phyloP scores from a whole-genome alignment of 23 tunicate genomes.

The Trididemnum miniatum region DNA sequence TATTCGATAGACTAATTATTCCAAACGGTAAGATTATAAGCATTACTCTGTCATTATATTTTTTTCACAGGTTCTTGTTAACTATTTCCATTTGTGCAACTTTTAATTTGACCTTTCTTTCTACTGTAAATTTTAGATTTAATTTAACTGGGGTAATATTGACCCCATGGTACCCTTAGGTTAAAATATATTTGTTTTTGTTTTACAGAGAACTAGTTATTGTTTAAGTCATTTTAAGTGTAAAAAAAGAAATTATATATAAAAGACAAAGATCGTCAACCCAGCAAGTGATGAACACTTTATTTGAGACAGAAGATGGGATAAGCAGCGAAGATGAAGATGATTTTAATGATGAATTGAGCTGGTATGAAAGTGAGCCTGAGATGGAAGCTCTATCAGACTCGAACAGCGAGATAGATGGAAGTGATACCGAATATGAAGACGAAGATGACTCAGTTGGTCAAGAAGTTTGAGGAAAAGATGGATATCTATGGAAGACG shows the following conservation, averaged over 20 bases:
- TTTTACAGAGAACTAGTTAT: not conserved
- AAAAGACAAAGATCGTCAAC: not conserved
- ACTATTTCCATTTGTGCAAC: constrained; percentile 16
- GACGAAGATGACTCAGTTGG: not conserved
- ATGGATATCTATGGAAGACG: constrained; percentile 14
- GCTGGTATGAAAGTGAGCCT: constrained; percentile 29
- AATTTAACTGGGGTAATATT: not conserved
- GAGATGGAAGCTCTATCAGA: constrained; percentile 4
- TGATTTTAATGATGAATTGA: constrained; percentile 17
- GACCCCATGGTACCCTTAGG: constrained; percentile 21
- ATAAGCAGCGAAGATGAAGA: constrained; percentile 13
- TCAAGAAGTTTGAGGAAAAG: constrained; percentile 23
- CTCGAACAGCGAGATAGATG: constrained; percentile 12
- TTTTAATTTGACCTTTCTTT: constrained; percentile 5
- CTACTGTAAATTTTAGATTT: not conserved
- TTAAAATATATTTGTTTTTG: not conserved
- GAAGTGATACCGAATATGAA: constrained; percentile 17
- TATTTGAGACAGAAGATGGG: constrained; percentile 3
- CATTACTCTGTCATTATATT: too few species aligned
- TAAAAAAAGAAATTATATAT: constrained; percentile 2
- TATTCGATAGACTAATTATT: too few species aligned
- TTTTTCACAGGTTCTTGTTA: constrained; percentile 2
- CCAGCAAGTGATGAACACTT: not conserved
- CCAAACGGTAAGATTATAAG: too few species aligned
- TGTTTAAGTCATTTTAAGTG: not conserved